Base-by-base conservation (phyloP, 2,113 vertebrate genomes). In the Cebidichthys violaceus region DNA sequence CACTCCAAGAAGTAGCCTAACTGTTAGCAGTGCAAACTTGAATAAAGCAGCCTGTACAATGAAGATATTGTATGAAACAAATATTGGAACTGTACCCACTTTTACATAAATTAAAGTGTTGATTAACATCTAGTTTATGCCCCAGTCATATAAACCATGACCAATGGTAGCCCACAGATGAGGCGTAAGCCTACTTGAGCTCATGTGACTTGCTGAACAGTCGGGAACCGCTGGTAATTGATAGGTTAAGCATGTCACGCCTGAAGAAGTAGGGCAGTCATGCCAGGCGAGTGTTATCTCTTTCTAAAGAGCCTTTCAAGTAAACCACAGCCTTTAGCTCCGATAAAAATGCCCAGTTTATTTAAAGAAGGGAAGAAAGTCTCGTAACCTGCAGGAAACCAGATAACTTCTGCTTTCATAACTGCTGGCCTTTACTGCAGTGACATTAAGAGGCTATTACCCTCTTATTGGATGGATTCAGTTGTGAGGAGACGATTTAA, bases 331-430 rank as follows among this genome's bases (percentile, higher is more conserved):
- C 3, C n/a, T 43, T 78, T 86, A 88, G 75, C 33, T 31, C 55
- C 67, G n/a, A 69, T 29, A 35, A 74, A 65, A 62, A 78, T 10
- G 29, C 29, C 54, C 10, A 1, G 22, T 84, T 22, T 37, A 8
- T 33, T 31, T 27, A 22, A 13, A 54, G 2, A 47, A 18, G 43
- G 7, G 29, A 1, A 24, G 64, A 15, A 71, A 62, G 50, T 52
- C 45, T 41, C 14, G 11, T 31, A 84, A 52, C 39, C 22, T 69
- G n/a, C 64, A 75, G 65, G 70, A 82, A 82, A 60, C 11, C 13
- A 77, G 50, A 39, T 50, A 39, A 81, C 81, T 84, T 86, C 87
- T 83, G 75, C 75, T 89, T 84, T 77, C 57, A 31, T 24, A 29
- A 17, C 7, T 61, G 6, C 13, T 6, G 62, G 37, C 55, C 0